Conservation (phyloP, 2,888 invertebrate genomes). For the Lochmaea capreae region DNA sequence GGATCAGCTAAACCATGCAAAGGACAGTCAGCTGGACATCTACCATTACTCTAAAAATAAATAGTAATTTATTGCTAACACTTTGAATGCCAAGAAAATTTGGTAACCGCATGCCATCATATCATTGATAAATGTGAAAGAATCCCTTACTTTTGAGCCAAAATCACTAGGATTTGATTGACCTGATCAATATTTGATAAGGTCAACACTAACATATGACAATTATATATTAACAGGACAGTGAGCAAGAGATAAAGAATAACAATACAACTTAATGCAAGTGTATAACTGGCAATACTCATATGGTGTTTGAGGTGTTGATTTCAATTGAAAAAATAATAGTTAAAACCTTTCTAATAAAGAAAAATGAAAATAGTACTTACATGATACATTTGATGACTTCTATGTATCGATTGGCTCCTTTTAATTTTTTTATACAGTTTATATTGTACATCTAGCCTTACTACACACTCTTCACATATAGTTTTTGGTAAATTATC, state of each 20-base stretch:
- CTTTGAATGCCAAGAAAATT: too few relatives aligned
- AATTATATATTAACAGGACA: too few relatives aligned
- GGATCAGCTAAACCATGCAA: conserved; percentile 55
- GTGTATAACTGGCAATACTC: too few relatives aligned
- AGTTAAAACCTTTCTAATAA: too few relatives aligned
- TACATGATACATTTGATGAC: conserved; percentile 61
- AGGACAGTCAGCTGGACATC: conserved; percentile 60
- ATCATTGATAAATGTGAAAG: background rate
- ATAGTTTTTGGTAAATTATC: conserved; percentile 76
- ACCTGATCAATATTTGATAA: too few relatives aligned
- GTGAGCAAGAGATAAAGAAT: too few relatives aligned
- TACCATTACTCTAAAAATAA: conserved; percentile 57
- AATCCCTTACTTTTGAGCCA: background rate
- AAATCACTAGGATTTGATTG: background rate
- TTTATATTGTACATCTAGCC: conserved; percentile 68
- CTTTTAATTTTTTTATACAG: conserved; percentile 67
- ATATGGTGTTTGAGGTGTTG: too few relatives aligned
- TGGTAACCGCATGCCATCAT: too few relatives aligned
- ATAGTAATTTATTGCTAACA: background rate
- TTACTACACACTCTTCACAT: conserved; percentile 69
- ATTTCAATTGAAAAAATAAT: too few relatives aligned
- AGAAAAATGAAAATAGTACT: conserved; percentile 39
- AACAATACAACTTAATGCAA: too few relatives aligned
- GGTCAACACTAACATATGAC: too few relatives aligned
- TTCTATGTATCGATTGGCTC: conserved; percentile 58